Conservation (phyloP, 1,140 invertebrate genomes). For the Scaptomyza graminum region DNA sequence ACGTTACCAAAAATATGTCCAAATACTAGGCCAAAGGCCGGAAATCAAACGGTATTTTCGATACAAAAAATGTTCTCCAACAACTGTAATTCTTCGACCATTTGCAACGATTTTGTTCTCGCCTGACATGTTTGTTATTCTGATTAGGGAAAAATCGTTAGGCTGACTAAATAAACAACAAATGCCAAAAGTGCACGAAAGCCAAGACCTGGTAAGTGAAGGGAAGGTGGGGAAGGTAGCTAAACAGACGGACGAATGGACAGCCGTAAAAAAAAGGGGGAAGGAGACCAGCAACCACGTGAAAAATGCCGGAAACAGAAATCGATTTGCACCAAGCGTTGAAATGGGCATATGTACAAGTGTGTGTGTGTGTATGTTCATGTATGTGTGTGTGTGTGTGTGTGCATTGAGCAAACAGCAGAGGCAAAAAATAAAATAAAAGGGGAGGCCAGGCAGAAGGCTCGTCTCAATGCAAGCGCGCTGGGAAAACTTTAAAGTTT, state of each 20-base stretch:
- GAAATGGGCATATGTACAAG: constrained; percentile 29
- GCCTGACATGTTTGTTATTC: constrained; percentile 45
- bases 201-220: neutral
- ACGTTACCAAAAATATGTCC: constrained; percentile 11
- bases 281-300: constrained; percentile 71
- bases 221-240: neutral
- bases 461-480: neutral
- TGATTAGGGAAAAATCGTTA: constrained; percentile 78
- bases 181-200: constrained; percentile 75
- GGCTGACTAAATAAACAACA: constrained; percentile 35
- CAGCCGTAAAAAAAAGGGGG: constrained; percentile 16
- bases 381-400: constrained; percentile 31
- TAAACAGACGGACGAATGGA: constrained; percentile 2
- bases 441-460: constrained; percentile 1
- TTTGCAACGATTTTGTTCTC: constrained; percentile 44
- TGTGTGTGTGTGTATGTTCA: constrained; percentile 36
- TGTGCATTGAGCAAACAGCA: constrained; percentile 19
- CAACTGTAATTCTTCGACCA: constrained; percentile 58
- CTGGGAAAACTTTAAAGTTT: constrained; percentile 9
- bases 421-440: constrained; percentile 5
- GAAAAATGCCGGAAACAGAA: constrained; percentile 84
- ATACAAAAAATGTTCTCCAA: constrained; percentile 44
- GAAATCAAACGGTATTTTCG: constrained; percentile 65
- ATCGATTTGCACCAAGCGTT: constrained; percentile 75
- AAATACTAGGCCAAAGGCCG: constrained; percentile 45